Evolutionary conservation across 23 tunicate species (phyloP).

Genomic region (Botrylloides violaceus): DNA sequence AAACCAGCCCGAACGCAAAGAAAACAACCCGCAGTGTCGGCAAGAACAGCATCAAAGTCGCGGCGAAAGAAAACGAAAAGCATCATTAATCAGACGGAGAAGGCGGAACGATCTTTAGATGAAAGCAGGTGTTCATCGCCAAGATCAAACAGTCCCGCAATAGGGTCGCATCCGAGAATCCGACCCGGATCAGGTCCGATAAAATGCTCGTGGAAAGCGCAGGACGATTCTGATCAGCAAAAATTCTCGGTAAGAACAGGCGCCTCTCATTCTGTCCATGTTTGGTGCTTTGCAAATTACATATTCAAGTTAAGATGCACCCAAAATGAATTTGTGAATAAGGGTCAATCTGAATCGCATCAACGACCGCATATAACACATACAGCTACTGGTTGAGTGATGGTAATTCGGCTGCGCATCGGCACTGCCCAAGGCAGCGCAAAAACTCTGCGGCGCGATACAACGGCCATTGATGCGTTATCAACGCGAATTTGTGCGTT

Average conservation of each 20-base stretch:
- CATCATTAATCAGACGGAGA: not conserved
- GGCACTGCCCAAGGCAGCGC: too few species aligned
- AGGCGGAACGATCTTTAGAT: not conserved
- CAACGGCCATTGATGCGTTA: too few species aligned
- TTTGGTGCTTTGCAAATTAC: too few species aligned
- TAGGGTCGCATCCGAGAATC: slow-evolving; percentile 31
- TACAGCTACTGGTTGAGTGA: too few species aligned
- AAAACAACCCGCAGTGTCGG: not conserved
- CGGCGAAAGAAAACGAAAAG: slow-evolving; percentile 11
- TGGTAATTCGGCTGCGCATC: too few species aligned
- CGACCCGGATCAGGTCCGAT: slow-evolving; percentile 66
- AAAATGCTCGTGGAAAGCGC: slow-evolving; percentile 70
- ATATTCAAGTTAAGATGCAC: too few species aligned
- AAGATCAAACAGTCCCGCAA: not conserved
- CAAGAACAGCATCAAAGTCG: not conserved
- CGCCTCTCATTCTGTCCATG: too few species aligned
- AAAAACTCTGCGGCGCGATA: too few species aligned
- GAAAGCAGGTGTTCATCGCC: slow-evolving; percentile 5
- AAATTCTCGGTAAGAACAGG: slow-evolving; percentile 32
- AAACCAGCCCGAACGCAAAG: not conserved
- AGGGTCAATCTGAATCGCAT: too few species aligned
- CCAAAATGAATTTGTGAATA: too few species aligned
- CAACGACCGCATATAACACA: too few species aligned
- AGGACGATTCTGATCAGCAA: slow-evolving; percentile 5
- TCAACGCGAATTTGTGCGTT: too few species aligned